Percentiles rank a stretch among this genome's conserved stretches.
These are phyloP conservation scores for Ophion slaviceki DNA, from an alignment of 2,888 invertebrate genomes.

Conservation along the genomic window DNA sequence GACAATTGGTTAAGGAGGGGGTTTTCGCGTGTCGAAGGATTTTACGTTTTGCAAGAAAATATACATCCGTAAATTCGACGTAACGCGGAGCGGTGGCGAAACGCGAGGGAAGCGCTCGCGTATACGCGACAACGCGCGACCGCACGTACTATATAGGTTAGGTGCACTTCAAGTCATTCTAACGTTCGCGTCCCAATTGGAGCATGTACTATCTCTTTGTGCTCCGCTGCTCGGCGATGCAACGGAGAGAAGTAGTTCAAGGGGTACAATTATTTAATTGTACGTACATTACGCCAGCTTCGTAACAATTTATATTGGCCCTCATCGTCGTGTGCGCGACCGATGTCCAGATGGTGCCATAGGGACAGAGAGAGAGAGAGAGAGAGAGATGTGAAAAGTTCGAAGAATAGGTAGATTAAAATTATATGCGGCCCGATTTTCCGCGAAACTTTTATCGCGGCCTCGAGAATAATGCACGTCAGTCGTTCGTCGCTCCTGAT, in stretches of 20 bases:
- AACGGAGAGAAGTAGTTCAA: slow-evolving; percentile 73
- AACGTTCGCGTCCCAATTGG: slow-evolving; percentile 70
- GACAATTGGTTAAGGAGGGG: too few species aligned
- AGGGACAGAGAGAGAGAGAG: slow-evolving; percentile 25
- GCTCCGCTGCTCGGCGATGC: slow-evolving; percentile 64
- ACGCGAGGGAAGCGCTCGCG: slow-evolving; percentile 25
- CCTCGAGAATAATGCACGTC: neutral
- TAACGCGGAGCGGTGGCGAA: slow-evolving; percentile 11
- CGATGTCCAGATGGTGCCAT: slow-evolving; percentile 32
- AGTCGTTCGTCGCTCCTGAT: neutral
- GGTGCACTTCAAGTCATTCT: slow-evolving; percentile 67
- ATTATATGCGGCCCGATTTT: slow-evolving; percentile 5
- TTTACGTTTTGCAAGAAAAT: neutral
- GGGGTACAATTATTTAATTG: slow-evolving; percentile 75
- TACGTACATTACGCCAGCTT: slow-evolving; percentile 69
- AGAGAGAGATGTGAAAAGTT: neutral
- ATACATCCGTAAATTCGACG: slow-evolving; percentile 18
- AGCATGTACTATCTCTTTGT: slow-evolving; percentile 66
- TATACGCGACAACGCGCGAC: slow-evolving; percentile 35
- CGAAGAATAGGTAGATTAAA: slow-evolving; percentile 13
- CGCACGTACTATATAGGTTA: slow-evolving; percentile 61
- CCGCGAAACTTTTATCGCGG: slow-evolving; percentile 13
- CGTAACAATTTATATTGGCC: slow-evolving; percentile 68
- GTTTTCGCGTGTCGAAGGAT: neutral
- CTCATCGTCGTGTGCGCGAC: slow-evolving; percentile 31